A percentile compares a stretch with the other conserved stretches of the same genome.
Evolutionary conservation across 2,888 invertebrate genomes (phyloP).

Genomic region (Blastobasis lacticolella): DNA sequence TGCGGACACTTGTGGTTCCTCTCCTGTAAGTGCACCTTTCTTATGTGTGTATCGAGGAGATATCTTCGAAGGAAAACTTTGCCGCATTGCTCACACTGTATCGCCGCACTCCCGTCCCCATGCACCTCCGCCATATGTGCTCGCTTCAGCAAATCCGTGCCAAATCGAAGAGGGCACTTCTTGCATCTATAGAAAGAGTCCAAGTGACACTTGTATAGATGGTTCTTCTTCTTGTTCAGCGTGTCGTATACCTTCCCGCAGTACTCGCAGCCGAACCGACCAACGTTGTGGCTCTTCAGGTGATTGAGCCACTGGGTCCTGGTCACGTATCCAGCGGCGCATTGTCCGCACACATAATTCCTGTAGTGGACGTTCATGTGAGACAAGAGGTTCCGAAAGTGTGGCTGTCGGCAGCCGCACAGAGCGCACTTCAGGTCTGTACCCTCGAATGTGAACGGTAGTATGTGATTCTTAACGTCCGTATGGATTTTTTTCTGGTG

Average conservation of each 20-base stretch:
- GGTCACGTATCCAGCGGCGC: constrained; percentile 4
- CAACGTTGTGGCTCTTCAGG: constrained; percentile 15
- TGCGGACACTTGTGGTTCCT: constrained; percentile 23
- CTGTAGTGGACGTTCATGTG: constrained; percentile 9
- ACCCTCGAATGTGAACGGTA: constrained; percentile 18
- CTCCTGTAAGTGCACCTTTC: constrained; percentile 36
- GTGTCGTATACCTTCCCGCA: constrained; percentile 21
- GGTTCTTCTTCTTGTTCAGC: constrained; percentile 14
- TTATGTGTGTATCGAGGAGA: constrained; percentile 2
- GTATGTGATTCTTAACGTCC: constrained; percentile 22
- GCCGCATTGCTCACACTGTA: constrained; percentile 1
- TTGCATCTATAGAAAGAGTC: too few species aligned
- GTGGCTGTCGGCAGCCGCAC: neutral
- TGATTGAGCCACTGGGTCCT: neutral
- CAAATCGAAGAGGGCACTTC: too few species aligned
- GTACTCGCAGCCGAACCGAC: constrained; percentile 17
- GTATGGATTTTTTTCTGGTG: constrained; percentile 22
- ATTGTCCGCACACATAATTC: constrained; percentile 9
- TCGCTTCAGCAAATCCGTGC: constrained; percentile 4
- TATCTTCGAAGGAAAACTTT: constrained; percentile 13
- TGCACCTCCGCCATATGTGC: neutral
- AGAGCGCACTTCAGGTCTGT: neutral
- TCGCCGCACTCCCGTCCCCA: neutral
- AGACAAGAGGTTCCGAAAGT: neutral
- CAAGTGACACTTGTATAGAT: constrained; percentile 8